Evolutionary conservation across 2,113 vertebrate species (phyloP), one percentile per base, ranked within the genome.

Genomic region (Oreochromis niloticus): DNA sequence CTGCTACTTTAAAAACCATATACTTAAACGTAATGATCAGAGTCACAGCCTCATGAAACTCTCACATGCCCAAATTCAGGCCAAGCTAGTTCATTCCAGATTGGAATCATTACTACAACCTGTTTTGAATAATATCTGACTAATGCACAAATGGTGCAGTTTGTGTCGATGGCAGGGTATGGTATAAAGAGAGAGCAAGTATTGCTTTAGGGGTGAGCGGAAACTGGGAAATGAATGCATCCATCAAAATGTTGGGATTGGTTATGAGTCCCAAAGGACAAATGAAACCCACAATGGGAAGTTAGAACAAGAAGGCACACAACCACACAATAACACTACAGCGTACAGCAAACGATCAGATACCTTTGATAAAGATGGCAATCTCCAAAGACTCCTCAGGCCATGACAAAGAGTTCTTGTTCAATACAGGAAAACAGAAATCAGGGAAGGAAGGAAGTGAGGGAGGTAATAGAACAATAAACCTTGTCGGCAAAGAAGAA

Each of bases 231-330:
- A 92, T 93, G 56, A 92, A 94, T 24, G 71, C 88, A 95, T 94
- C 93, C 90, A 90, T 95, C 94, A 95, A 88, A 93, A 90, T 48
- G 84, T 81, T 88, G 63, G 84, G 81, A 91, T 87, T 92, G 91
- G 82, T 90, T 95, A 94, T 85, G 86, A 82, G 82, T 92, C 92
- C 91, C 90, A 82, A 46, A 87, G 90, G 92, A 94, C 68, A 92
- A 91, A 94, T 92, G 36, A 92, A 93, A 92, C 80, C 80, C 54
- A 81, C 86, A 80, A 81, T n/a, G 27, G 82, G 27, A 68, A 82
- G 90, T 83, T 85, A 86, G 86, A 82, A 80, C 83, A 90, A 61
- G 17, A 41, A 81, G 48, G 54, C 55, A 86, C 63, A 83, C 78
- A 92, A 90, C 43, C 48, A 75, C 82, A 86, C 78, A 90, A 80